These are phyloP conservation scores for Antheraea assamensis DNA, from an alignment of 2,888 invertebrate genomes.

Conservation along the genomic window DNA sequence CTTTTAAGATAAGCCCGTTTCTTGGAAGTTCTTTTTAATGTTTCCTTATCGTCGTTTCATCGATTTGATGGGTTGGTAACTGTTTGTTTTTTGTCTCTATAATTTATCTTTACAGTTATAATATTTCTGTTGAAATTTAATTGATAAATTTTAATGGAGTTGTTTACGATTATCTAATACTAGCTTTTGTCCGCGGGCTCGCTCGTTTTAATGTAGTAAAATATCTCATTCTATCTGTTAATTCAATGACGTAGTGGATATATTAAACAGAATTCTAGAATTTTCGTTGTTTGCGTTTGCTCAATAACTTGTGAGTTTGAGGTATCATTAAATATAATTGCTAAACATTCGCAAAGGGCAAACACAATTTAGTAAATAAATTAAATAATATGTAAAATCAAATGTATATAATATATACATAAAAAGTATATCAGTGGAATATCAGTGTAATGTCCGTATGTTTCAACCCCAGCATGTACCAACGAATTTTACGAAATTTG, in stretches of 20 bases:
- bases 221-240: too few relatives aligned
- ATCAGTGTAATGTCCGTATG: too few relatives aligned
- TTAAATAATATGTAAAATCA: too few relatives aligned
- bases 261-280: neutral
- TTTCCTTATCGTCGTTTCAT: neutral
- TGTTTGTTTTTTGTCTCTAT: constrained; percentile 16
- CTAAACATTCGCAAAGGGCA: too few relatives aligned
- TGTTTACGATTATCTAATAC: neutral
- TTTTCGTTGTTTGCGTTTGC: neutral
- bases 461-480: too few relatives aligned
- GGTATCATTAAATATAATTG: too few relatives aligned
- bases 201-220: too few relatives aligned
- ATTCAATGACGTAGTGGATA: neutral
- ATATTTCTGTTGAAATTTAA: neutral
- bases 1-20: constrained; percentile 24
- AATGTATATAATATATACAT: too few relatives aligned
- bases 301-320: neutral
- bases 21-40: constrained; percentile 18
- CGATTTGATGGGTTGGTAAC: constrained; percentile 12
- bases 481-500: too few relatives aligned
- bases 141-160: neutral
- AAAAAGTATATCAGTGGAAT: too few relatives aligned
- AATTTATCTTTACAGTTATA: constrained; percentile 6
- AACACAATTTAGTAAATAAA: too few relatives aligned
- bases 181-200: too few relatives aligned